phyloP scores from a whole-genome alignment of 2,797 vertebrate genomes.

The Microctenopoma stevenorrisi region DNA sequence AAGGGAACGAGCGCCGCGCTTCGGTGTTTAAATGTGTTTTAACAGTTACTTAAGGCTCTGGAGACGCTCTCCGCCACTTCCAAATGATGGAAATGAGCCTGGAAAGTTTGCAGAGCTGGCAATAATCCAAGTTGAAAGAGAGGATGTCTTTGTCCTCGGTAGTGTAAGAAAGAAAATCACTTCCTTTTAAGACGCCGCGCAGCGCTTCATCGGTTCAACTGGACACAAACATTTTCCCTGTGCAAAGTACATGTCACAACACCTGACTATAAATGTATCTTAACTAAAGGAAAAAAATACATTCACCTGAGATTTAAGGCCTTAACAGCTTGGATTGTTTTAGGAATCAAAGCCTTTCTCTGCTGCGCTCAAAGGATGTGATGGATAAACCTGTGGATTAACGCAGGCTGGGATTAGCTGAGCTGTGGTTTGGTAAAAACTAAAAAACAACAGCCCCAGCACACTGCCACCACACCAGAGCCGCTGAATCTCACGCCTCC shows the following conservation, averaged over 20 bases:
- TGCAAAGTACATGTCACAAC: background rate
- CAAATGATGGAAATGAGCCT: conserved; percentile 68
- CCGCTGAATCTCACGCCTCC: conserved; percentile 77
- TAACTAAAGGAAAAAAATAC: no score
- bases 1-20: conserved; percentile 66
- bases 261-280: background rate
- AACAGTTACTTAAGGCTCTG: conserved; percentile 77
- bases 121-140: conserved; percentile 83
- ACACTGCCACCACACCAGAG: conserved; percentile 39
- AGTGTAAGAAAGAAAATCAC: conserved; percentile 70
- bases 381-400: conserved; percentile 68
- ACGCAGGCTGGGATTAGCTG: conserved; percentile 38
- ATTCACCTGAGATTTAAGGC: conserved; percentile 6
- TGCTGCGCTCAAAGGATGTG: conserved; percentile 31
- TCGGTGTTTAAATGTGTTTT: conserved; percentile 80
- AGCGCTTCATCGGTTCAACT: conserved; percentile 73
- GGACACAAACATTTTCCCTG: conserved; percentile 6
- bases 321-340: conserved; percentile 31
- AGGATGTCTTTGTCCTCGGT: conserved; percentile 67
- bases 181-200: conserved; percentile 58
- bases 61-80: conserved; percentile 54
- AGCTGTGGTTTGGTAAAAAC: conserved; percentile 53
- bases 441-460: conserved; percentile 31
- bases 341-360: conserved; percentile 5
- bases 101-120: conserved; percentile 86